A percentile compares a stretch with the other conserved stretches of the same genome.
These are phyloP conservation scores for Agriopis marginaria DNA, from an alignment of 2,888 invertebrate species.

Conservation along the genomic window DNA sequence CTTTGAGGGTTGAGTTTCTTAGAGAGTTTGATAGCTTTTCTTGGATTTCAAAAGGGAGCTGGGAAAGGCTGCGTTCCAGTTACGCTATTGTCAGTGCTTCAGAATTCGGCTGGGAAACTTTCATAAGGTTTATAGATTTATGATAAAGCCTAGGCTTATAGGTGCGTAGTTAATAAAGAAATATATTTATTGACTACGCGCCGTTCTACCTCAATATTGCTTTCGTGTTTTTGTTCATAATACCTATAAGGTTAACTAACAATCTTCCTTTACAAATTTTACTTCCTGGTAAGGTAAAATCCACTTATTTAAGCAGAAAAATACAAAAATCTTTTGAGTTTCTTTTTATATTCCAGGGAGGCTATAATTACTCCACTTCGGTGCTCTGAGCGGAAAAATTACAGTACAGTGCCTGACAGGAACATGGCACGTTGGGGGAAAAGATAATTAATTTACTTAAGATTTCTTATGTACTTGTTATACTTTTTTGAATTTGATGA, in stretches of 20 bases:
- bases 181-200: background rate
- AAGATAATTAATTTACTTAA: background rate
- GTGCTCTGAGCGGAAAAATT: slow-evolving; percentile 20
- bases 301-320: slow-evolving; percentile 14
- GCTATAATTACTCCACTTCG: slow-evolving; percentile 22
- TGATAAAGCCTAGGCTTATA: no score
- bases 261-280: slow-evolving; percentile 2
- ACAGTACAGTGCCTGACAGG: background rate
- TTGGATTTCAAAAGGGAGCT: slow-evolving; percentile 16
- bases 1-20: slow-evolving; percentile 19
- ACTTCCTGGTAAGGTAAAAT: slow-evolving; percentile 10
- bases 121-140: background rate
- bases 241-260: slow-evolving; percentile 11
- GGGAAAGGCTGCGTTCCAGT: slow-evolving; percentile 6
- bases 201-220: background rate
- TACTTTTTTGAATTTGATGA: no score
- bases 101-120: background rate
- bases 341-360: slow-evolving; percentile 8
- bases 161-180: no score
- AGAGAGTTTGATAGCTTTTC: slow-evolving; percentile 29
- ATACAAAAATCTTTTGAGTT: slow-evolving; percentile 15
- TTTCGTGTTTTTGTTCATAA: slow-evolving; percentile 9
- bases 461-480: no score
- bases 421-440: background rate
- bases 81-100: slow-evolving; percentile 8